Evolutionary conservation across 1,140 invertebrate species (phyloP).

Genomic region (Drosophila sturtevanti): DNA sequence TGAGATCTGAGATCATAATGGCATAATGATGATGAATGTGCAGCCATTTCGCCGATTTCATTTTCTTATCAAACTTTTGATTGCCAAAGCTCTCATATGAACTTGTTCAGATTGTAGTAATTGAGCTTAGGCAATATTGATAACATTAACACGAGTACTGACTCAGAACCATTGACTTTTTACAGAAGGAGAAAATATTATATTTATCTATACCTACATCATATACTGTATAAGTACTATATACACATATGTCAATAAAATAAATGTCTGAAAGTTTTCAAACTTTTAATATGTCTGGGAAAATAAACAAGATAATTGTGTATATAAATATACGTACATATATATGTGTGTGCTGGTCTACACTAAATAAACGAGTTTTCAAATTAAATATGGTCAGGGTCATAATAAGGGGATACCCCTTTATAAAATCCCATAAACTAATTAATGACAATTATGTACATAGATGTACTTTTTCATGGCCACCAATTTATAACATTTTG

Average conservation of each 20-base stretch:
- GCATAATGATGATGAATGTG: too few species aligned
- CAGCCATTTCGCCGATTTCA: neutral
- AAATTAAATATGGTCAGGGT: neutral
- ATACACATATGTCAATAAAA: neutral
- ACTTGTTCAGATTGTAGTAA: neutral
- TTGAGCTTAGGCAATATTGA: too few species aligned
- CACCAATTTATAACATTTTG: too few species aligned
- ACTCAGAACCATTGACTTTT: neutral
- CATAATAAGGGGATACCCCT: neutral
- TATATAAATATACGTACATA: too few species aligned
- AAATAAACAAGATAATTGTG: conserved; percentile 1
- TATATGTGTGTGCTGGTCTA: too few species aligned
- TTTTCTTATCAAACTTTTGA: neutral
- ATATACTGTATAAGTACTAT: neutral
- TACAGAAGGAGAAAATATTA: neutral
- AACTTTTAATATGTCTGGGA: neutral
- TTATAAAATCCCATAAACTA: neutral
- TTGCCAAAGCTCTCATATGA: neutral
- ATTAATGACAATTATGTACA: neutral
- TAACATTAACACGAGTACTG: neutral
- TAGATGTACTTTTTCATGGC: neutral
- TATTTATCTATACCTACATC: neutral
- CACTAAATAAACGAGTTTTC: neutral
- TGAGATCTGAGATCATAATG: neutral
- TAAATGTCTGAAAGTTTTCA: neutral